A percentile compares a stretch with the other conserved stretches of the same genome.
phyloP scores from a whole-genome alignment of 2,797 vertebrate genomes.

The Pseudochaenichthys georgianus region DNA sequence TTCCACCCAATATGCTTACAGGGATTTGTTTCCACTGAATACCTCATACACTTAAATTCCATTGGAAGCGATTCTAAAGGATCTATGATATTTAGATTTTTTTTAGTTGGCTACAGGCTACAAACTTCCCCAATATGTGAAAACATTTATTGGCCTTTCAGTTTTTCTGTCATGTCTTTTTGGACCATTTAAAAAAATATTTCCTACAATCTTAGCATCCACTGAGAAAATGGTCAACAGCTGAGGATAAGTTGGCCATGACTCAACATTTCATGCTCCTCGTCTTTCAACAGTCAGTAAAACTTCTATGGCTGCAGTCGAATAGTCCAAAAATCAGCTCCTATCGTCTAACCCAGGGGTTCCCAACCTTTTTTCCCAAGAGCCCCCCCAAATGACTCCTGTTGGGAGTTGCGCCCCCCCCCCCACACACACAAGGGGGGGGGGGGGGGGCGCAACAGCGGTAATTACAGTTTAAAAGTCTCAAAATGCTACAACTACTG shows the following conservation, averaged over 20 bases:
- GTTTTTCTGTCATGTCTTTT: constrained; percentile 46
- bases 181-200: constrained; percentile 38
- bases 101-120: constrained; percentile 43
- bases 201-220: constrained; percentile 44
- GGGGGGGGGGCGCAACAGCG: too few species aligned
- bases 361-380: too few species aligned
- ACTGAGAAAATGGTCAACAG: constrained; percentile 51
- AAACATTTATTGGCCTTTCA: constrained; percentile 29
- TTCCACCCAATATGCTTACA: constrained; percentile 53
- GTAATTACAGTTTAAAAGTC: too few species aligned
- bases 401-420: too few species aligned
- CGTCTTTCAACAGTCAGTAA: constrained; percentile 45
- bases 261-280: constrained; percentile 40
- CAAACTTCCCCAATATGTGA: constrained; percentile 42
- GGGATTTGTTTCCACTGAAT: constrained; percentile 64
- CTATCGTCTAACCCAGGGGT: too few species aligned
- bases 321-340: too few species aligned
- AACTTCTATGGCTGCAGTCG: neutral
- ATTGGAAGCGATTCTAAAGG: constrained; percentile 55
- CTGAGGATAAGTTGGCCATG: constrained; percentile 33
- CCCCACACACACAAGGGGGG: too few species aligned
- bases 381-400: too few species aligned
- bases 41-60: constrained; percentile 31
- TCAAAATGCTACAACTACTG: too few species aligned
- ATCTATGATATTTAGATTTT: constrained; percentile 67